Percentiles rank a stretch among this genome's conserved stretches.
Evolutionary conservation across 2,797 vertebrate species (phyloP).

Genomic region (Enteromius thamalakanensis): DNA sequence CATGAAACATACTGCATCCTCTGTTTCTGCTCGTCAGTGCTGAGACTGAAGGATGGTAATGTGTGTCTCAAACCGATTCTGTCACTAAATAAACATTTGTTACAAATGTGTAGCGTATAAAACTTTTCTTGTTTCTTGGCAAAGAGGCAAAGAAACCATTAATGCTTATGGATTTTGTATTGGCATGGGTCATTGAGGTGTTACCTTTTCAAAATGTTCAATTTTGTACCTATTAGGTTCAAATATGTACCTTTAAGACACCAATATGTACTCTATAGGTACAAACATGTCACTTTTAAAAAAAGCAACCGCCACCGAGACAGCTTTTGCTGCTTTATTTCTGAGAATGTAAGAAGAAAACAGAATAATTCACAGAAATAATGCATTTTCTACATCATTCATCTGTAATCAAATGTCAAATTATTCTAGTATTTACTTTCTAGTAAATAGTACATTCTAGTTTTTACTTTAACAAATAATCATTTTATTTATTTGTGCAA

Average conservation of each 20-base stretch:
- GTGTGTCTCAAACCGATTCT: neutral
- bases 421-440: neutral
- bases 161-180: neutral
- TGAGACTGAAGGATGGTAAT: slow-evolving; percentile 49
- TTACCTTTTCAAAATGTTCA: no score
- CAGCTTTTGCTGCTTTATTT: no score
- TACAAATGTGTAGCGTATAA: slow-evolving; percentile 6
- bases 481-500: neutral
- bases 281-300: no score
- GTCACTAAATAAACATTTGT: slow-evolving; percentile 24
- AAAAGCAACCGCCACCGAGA: no score
- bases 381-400: neutral
- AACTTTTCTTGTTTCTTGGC: slow-evolving; percentile 5
- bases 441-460: no score
- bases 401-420: neutral
- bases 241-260: no score
- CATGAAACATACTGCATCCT: slow-evolving; percentile 59
- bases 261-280: no score
- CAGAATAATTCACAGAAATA: neutral
- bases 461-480: neutral
- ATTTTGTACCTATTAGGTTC: no score
- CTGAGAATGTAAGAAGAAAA: neutral
- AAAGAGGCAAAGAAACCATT: neutral
- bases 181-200: neutral
- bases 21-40: slow-evolving; percentile 59